phyloP scores from a whole-genome alignment of 1,140 invertebrate genomes.

The Apocrypta bakeri region DNA sequence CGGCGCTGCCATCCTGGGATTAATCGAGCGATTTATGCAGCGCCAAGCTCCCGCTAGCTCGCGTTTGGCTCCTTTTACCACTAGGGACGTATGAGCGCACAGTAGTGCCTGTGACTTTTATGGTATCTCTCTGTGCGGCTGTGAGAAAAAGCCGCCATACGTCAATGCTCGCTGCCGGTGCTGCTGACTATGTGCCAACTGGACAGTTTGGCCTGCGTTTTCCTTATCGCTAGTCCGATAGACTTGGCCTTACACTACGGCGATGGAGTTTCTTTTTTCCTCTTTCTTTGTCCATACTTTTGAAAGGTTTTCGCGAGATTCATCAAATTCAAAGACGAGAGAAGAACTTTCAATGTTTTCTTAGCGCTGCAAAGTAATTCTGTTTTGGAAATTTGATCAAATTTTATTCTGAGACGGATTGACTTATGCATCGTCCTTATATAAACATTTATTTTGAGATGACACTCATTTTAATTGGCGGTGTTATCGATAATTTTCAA shows the following conservation, averaged over 20 bases:
- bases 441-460: background rate
- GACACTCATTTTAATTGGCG: background rate
- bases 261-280: constrained; percentile 12
- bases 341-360: background rate
- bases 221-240: constrained; percentile 29
- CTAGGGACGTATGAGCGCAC: constrained; percentile 15
- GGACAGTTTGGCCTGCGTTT: constrained; percentile 48
- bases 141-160: constrained; percentile 41
- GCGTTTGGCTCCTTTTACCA: background rate
- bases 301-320: constrained; percentile 26
- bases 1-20: no score
- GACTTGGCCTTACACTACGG: constrained; percentile 12
- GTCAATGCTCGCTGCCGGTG: constrained; percentile 49
- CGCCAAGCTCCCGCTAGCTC: background rate
- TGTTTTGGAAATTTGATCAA: background rate
- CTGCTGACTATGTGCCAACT: constrained; percentile 55
- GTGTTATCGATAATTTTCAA: background rate
- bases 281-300: background rate
- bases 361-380: constrained; percentile 9
- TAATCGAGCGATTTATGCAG: constrained; percentile 44
- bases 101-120: constrained; percentile 29
- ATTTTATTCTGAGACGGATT: background rate
- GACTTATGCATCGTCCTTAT: constrained; percentile 22
- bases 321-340: constrained; percentile 1
- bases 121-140: background rate